Base-by-base conservation (phyloP, 30 jellyfish, hydroid and myxozoan genomes). In the Turritopsis rubra region DNA sequence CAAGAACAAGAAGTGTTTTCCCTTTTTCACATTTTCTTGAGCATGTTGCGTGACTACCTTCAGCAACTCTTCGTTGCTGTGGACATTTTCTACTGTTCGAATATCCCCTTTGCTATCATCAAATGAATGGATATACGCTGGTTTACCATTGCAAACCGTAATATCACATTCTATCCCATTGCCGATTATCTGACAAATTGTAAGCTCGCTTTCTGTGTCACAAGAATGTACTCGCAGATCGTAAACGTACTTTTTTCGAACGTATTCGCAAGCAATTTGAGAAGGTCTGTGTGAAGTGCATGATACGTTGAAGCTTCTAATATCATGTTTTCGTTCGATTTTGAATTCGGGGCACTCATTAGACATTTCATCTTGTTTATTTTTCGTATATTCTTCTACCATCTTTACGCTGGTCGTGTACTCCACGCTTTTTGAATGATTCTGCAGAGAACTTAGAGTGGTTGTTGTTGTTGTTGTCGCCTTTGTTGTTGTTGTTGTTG, bases 1-100 rank as follows among this genome's bases (percentile, higher is more conserved):
- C 29, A 82, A 28, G 66, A 65, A 82, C 27, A 82, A 21, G 7
- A 65, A 82, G 66, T 23, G 53, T 19, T 16, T 16, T 21, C 83
- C 83, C 24, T 80, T 54, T 3, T 7, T 30, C 20, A 80, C 24
- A 18, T 75, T 26, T 19, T 13, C 9, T n/a, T 80, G 52, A 52
- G 52, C 52, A 52, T 54, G 52, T 21, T 27, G 76, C 13, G 70
- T 27, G 29, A 80, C 53, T 20, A 80, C 83, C 9, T 27, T n/a
- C 1, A 41, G 21, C 65, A 80, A 65, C 21, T 65, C 81, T n/a
- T 65, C 54, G 60, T 80, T 68, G 30, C 21, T 68, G 0, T 68
- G 7, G 5, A 41, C 60, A 41, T 41, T 13, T 41, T 41, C 60
- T 3, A 41, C 60, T 41, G 60, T 41, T 3, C 13, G 60, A 3